Base-by-base conservation (phyloP, 2,888 invertebrate species). In the Dysmachus trigonus region DNA sequence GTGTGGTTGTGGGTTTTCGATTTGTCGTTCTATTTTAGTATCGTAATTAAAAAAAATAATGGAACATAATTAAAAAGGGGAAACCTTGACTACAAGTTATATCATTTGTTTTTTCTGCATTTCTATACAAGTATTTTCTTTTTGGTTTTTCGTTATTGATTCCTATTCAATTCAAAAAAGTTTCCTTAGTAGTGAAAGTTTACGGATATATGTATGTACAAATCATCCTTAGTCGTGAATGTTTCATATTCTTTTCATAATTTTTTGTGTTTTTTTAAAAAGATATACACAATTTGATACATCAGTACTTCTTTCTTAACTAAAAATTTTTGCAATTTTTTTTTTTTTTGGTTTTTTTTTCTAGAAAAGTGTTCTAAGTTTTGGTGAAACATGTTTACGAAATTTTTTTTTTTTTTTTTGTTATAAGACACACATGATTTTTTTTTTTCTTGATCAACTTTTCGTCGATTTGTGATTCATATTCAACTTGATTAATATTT, bases 371-470 rank as follows among this genome's bases (percentile, higher is more conserved):
- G 62, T 62, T 62, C 27, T 62, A 47, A 8, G 8, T 62, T 38
- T 83, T 83, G 13, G 72, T 15, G 41, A 72, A 72, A 35, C 72
- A 35, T 41, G 71, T 83, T 83, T 72, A 83, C 41, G 38, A 72
- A 72, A 72, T 22, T 62, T 10, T 83, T 38, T 51, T 3, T 72
- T 62, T 41, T 83, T 22, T 62, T 10, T 83, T 38, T 51, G 8
- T 72, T 62, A 72, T 83, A 83, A 83, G 83, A 83, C 83, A 83
- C 83, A 83, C 72, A 83, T 83, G 72, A 83, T 82, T 62, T 82
- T 62, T 62, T 77, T 79, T 62, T 41, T 41, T 13, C 13, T 41
- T 41, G 38, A 15, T 72, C 35, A 30, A 35, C 41, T 83, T 22
- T 83, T 72, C 8, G 35, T 72, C 41, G 31, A 15, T 38, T 83